Base-by-base conservation (phyloP, 2,113 vertebrate species). In the Zosterops pallidus region DNA sequence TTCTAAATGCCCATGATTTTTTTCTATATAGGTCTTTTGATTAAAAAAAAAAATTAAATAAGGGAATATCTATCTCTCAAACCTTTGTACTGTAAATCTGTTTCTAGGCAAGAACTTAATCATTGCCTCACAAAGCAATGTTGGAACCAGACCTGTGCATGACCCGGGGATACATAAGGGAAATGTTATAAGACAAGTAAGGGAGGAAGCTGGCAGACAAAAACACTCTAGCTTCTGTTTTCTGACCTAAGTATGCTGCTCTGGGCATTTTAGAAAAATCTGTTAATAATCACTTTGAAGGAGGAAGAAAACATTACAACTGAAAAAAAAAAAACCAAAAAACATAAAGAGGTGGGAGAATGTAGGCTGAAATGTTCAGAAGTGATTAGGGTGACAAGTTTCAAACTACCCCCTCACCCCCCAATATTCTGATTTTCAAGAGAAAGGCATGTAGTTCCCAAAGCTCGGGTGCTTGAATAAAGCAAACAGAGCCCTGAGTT, bases 211-310 rank as follows among this genome's bases (percentile, higher is more conserved):
- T 91, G 75, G 91, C 84, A 95, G 89, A 92, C n/a, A 92, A 70
- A 89, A 91, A 64, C 75, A 94, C 0, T 1, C 26, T 50, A 90
- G 68, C 90, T 96, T 94, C 95, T 96, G 79, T 88, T 93, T 94
- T 91, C 44, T 93, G 85, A 95, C 93, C 83, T 78, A 89, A 71
- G 87, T 74, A 49, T 50, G 85, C 52, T 86, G 90, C 94, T 93
- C 68, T 68, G 83, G 60, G 94, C 76, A 86, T 86, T 95, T 96
- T 69, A 96, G 83, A 95, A 93, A 95, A 95, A 92, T 90, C 80
- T 95, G 76, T 92, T 96, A 92, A 74, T 92, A 91, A 90, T 93
- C 69, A 71, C 85, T 92, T 72, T 74, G 85, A 86, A 86, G 75
- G 44, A 90, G 47, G 52, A 93, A 92, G 76, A 90, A 92, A 96